Evolutionary conservation across 2,888 invertebrate genomes (phyloP).

Genomic region (Epirrhoe tristata): DNA sequence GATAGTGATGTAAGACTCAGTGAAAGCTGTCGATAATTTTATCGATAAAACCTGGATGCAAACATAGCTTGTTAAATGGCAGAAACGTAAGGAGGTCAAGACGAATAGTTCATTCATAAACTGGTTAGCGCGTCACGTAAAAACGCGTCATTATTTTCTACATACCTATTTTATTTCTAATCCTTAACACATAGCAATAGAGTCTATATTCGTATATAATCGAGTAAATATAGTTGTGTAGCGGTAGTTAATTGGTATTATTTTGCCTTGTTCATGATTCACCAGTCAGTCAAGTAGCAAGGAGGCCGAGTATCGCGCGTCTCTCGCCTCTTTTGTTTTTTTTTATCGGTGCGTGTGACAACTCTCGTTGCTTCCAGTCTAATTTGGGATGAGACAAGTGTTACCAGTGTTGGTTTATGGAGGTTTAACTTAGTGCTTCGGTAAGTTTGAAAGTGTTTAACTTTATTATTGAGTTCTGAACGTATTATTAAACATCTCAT

Average conservation of each 20-base stretch:
- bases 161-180: slow-evolving; percentile 30
- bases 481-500: neutral
- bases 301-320: slow-evolving; percentile 64
- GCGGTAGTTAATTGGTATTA: slow-evolving; percentile 76
- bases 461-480: neutral
- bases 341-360: slow-evolving; percentile 62
- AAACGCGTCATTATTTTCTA: slow-evolving; percentile 55
- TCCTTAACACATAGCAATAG: slow-evolving; percentile 52
- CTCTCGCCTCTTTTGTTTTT: slow-evolving; percentile 54
- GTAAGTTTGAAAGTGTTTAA: slow-evolving; percentile 14
- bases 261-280: slow-evolving; percentile 81
- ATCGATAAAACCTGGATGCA: slow-evolving; percentile 19
- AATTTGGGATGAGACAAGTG: slow-evolving; percentile 54
- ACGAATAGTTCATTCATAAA: slow-evolving; percentile 62
- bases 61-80: slow-evolving; percentile 21
- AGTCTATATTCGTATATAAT: slow-evolving; percentile 57
- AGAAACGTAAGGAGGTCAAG: slow-evolving; percentile 41
- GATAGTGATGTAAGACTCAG: slow-evolving; percentile 25
- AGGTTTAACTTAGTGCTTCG: slow-evolving; percentile 11
- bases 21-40: slow-evolving; percentile 27
- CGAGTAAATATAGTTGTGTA: slow-evolving; percentile 59
- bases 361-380: slow-evolving; percentile 54
- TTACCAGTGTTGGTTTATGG: slow-evolving; percentile 41
- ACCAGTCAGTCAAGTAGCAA: slow-evolving; percentile 72
- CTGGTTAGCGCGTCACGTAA: slow-evolving; percentile 56